A percentile compares a stretch with the other conserved stretches of the same genome.
phyloP scores from a whole-genome alignment of 2,113 vertebrate genomes.

The Uropsilus gracilis region DNA sequence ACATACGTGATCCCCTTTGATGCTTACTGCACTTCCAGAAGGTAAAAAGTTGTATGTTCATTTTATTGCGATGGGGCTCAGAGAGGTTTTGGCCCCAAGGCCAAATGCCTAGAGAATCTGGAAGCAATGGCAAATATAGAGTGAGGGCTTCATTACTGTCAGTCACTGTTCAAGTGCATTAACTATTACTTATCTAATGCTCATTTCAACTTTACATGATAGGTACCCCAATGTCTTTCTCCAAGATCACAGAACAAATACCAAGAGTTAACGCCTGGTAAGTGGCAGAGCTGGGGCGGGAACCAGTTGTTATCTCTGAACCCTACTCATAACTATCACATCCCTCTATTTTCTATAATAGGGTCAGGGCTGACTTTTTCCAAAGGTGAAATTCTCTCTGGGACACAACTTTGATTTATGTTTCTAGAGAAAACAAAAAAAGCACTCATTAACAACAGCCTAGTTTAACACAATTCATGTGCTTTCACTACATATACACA shows the following conservation, averaged over 20 bases:
- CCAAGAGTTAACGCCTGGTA: background rate
- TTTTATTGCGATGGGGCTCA: background rate
- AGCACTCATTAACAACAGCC: background rate
- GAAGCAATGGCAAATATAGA: slow-evolving; percentile 39
- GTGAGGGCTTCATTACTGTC: background rate
- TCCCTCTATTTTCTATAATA: background rate
- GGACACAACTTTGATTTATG: background rate
- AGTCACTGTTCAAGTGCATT: background rate
- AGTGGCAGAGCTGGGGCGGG: background rate
- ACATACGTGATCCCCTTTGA: background rate
- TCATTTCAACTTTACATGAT: background rate
- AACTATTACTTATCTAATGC: background rate
- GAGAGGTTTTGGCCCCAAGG: background rate
- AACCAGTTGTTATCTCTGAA: background rate
- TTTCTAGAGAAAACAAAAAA: slow-evolving; percentile 12
- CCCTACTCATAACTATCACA: background rate
- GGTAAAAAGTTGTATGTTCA: background rate
- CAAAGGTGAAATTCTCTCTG: background rate
- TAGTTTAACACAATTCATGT: background rate
- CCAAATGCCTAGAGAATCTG: background rate
- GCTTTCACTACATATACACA: background rate
- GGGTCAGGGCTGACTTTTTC: background rate
- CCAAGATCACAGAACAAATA: background rate
- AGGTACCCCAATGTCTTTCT: background rate
- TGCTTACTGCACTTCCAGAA: background rate